These are phyloP conservation scores for Scaptomyza flava DNA, from an alignment of 2,888 invertebrate species.

Conservation along the genomic window DNA sequence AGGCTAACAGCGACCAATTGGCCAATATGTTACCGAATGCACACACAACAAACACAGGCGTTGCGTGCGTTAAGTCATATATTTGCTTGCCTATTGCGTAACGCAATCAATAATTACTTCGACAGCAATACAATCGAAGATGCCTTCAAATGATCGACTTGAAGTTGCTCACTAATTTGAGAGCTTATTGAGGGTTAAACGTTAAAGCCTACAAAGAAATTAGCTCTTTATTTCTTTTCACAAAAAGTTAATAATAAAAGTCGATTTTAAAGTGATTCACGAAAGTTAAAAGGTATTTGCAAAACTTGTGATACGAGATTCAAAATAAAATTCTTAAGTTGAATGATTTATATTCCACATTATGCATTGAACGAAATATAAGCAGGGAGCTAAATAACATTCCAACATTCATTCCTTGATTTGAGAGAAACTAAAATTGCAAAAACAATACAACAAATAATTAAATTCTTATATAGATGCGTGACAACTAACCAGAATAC, in stretches of 20 bases:
- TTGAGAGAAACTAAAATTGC: not conserved
- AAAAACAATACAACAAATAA: not conserved
- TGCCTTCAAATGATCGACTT: not conserved
- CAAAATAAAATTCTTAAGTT: not conserved
- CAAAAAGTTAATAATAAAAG: too few species aligned
- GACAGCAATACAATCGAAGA: not conserved
- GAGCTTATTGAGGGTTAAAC: not conserved
- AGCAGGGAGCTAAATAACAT: too few species aligned
- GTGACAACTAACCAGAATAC: too few species aligned
- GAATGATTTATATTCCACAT: not conserved
- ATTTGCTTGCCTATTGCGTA: constrained; percentile 8
- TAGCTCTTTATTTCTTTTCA: too few species aligned
- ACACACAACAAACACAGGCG: not conserved
- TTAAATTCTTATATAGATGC: too few species aligned
- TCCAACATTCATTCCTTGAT: too few species aligned
- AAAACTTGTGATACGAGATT: too few species aligned
- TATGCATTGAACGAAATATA: too few species aligned
- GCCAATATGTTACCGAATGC: constrained; percentile 35
- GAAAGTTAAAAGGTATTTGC: too few species aligned
- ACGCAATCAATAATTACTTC: constrained; percentile 9
- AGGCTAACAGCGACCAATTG: constrained; percentile 39
- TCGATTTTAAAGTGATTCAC: too few species aligned
- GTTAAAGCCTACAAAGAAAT: too few species aligned
- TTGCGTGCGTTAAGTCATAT: constrained; percentile 17
- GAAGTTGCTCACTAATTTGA: constrained; percentile 4